Conservation (phyloP, 2,888 invertebrate genomes). For the Phalangium opilio region DNA sequence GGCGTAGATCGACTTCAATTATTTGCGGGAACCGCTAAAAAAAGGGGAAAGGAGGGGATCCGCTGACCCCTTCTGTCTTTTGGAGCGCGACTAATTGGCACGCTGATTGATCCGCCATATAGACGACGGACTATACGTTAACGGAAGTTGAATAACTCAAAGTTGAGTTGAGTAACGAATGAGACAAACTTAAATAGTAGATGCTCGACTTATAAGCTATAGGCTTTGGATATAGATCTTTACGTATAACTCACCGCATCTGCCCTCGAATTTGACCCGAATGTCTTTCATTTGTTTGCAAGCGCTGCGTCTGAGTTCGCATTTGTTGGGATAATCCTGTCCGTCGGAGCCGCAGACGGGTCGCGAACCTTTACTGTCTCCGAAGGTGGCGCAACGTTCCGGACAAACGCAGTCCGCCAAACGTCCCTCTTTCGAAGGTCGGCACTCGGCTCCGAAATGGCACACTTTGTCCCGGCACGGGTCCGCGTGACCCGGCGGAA, state of each 20-base stretch:
- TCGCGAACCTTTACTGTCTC: constrained; percentile 60
- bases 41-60: too few species aligned
- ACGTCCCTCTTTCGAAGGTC: constrained; percentile 46
- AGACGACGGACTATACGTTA: too few species aligned
- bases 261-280: constrained; percentile 33
- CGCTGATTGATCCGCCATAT: too few species aligned
- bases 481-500: constrained; percentile 45
- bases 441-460: constrained; percentile 52
- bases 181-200: too few species aligned
- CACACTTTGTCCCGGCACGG: constrained; percentile 54
- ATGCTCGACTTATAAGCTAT: too few species aligned
- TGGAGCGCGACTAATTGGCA: too few species aligned
- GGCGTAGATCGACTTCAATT: too few species aligned
- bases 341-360: constrained; percentile 55
- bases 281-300: constrained; percentile 33
- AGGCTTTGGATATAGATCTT: too few species aligned
- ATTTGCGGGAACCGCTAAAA: too few species aligned
- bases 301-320: constrained; percentile 31
- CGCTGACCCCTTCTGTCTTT: too few species aligned
- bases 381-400: constrained; percentile 60
- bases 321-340: constrained; percentile 32
- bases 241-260: constrained; percentile 35
- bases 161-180: too few species aligned
- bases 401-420: constrained; percentile 62
- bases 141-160: too few species aligned